phyloP scores from a whole-genome alignment of 2,888 invertebrate species.

The Oscheius sp. region DNA sequence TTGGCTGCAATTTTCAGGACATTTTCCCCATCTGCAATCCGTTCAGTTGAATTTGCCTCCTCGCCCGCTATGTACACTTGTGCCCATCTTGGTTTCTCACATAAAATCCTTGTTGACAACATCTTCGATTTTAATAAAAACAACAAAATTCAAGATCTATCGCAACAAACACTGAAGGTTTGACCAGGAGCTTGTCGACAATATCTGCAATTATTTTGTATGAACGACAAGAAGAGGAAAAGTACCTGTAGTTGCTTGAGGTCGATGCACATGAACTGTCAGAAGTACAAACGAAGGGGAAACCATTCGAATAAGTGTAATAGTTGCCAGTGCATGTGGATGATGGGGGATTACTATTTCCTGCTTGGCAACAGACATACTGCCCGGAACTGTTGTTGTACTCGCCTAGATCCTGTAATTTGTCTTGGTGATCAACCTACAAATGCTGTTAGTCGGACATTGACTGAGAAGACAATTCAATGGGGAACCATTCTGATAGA shows the following conservation, averaged over 20 bases:
- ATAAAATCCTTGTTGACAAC: slow-evolving; percentile 31
- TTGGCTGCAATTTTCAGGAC: slow-evolving; percentile 57
- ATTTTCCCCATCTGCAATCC: slow-evolving; percentile 54
- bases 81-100: slow-evolving; percentile 15
- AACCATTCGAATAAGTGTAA: slow-evolving; percentile 17
- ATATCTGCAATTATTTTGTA: slow-evolving; percentile 2
- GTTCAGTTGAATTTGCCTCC: slow-evolving; percentile 39
- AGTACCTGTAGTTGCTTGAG: slow-evolving; percentile 14
- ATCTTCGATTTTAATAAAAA: not conserved
- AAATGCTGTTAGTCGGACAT: slow-evolving; percentile 46
- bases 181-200: slow-evolving; percentile 29
- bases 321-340: slow-evolving; percentile 10
- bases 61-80: slow-evolving; percentile 25
- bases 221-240: not conserved
- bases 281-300: slow-evolving; percentile 20
- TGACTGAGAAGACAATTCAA: slow-evolving; percentile 49
- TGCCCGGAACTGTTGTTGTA: slow-evolving; percentile 40
- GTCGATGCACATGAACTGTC: slow-evolving; percentile 12
- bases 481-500: slow-evolving; percentile 26
- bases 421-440: no score
- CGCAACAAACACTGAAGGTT: slow-evolving; percentile 23
- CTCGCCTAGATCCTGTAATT: not conserved
- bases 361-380: slow-evolving; percentile 45
- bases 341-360: not conserved
- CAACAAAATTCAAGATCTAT: not conserved